These are phyloP conservation scores for Plutella xylostella DNA, from an alignment of 2,888 invertebrate genomes.

Conservation along the genomic window DNA sequence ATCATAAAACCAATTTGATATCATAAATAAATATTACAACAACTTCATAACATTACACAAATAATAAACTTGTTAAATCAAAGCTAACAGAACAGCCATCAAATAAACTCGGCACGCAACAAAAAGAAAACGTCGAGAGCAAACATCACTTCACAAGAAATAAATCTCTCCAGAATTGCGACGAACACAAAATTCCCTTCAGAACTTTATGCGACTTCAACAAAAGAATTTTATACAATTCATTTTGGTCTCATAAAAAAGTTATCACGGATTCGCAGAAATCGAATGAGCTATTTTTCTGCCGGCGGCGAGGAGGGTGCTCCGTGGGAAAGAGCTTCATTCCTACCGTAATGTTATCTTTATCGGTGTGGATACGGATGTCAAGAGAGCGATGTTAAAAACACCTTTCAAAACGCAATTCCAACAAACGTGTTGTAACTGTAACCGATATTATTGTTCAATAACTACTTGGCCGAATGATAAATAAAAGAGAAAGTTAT, in stretches of 20 bases:
- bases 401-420: slow-evolving; percentile 4
- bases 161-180: slow-evolving; percentile 44
- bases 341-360: slow-evolving; percentile 31
- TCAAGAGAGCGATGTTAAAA: neutral
- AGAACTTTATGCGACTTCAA: slow-evolving; percentile 54
- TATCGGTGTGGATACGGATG: neutral
- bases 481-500: slow-evolving; percentile 3
- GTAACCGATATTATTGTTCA: neutral
- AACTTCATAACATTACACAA: slow-evolving; percentile 1
- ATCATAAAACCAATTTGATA: neutral
- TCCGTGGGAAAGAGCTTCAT: slow-evolving; percentile 51
- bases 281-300: slow-evolving; percentile 56
- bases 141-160: slow-evolving; percentile 43
- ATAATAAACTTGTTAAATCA: slow-evolving; percentile 4
- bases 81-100: slow-evolving; percentile 2
- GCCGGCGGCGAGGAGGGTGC: slow-evolving; percentile 27
- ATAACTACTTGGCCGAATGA: neutral
- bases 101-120: slow-evolving; percentile 1
- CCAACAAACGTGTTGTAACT: neutral
- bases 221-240: slow-evolving; percentile 61
- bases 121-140: slow-evolving; percentile 25
- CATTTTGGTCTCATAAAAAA: slow-evolving; percentile 62
- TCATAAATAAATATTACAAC: neutral
- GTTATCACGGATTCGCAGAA: slow-evolving; percentile 62
- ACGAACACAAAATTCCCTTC: slow-evolving; percentile 48